Evolutionary conservation across 2,888 invertebrate genomes (phyloP), one percentile per base, ranked within the genome.

Genomic region (Acanthosepion lycidas): DNA sequence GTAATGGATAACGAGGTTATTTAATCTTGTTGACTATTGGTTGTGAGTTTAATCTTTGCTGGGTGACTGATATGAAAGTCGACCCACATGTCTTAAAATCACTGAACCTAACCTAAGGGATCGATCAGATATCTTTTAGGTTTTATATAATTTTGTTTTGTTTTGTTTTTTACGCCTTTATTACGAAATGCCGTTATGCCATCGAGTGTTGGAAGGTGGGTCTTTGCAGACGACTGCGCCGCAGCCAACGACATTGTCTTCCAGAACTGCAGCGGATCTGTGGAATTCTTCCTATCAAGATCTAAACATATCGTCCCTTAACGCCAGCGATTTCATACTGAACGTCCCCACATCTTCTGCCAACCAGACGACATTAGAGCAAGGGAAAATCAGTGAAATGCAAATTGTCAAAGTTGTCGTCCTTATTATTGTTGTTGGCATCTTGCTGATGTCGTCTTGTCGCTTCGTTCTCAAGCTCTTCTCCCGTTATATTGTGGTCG

Each of bases 401-500:
- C 93, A 53, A 53, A 93, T 93, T 8, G 33, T 93, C 93, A 93
- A 93, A 28, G 51, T 93, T 18, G 93, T 93, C 6, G 93, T 93
- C 1, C 93, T 93, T 28, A 53, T 93, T 28, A 49, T 6, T 5
- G 93, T 93, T 0, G 49, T 93, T 3, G n/a, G 28, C n/a, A 93
- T 93, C 93, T 53, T 93, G 28, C 28, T 93, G 20, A 53, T 93
- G 53, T 93, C 93, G 18, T 93, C 93, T 3, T 53, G 93, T 26
- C 93, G 93, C n/a, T 93, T 93, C 53, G 93, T 93, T n/a, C 53
- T 93, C 53, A 93, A 93, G 53, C 49, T 93, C n/a, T 93, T 93
- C 33, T 93, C 93, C 18, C 93, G 93, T n/a, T 93, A 93, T 53
- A 53, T 93, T 53, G 53, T 53, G 12, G 93, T 53, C 93, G n/a